Base-by-base conservation (phyloP, 2,888 invertebrate species). In the Pammene aurita region DNA sequence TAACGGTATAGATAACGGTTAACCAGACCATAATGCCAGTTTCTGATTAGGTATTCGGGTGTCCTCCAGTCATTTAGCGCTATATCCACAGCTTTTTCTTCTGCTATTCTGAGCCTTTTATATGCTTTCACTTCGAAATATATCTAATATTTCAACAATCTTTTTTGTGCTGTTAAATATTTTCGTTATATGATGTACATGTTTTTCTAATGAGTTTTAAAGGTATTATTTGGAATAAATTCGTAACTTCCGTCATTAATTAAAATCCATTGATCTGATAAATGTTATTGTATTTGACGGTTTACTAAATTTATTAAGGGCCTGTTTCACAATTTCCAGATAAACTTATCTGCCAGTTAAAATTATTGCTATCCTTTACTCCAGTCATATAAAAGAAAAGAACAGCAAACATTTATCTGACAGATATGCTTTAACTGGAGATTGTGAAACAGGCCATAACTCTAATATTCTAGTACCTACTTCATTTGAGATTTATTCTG, bases 51-150 rank as follows among this genome's bases (percentile, higher is more conserved):
- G 75, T 74, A 74, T 76, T 77, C 71, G 72, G 73, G 73, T 63
- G 71, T 82, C 86, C 87, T 84, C 87, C 89, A 88, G 90, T 90
- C 87, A 87, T 85, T 54, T 84, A 84, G 80, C 81, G 78, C 75
- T 64, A 74, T 62, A 67, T 72, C 76, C 82, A 84, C 84, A 83
- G 88, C 89, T 89, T 89, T 67, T 74, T 81, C 77, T 84, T 81
- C 81, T 82, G 72, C 73, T 81, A 78, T 80, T 78, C 78, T 78
- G 79, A 83, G 78, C 80, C 80, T 80, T 76, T 80, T 72, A 80
- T 75, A 76, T 82, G 85, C 85, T 84, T 80, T 76, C 74, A 76
- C 77, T 77, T 66, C 74, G 72, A 71, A 72, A 57, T 71, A 67
- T 44, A 60, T 69, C 70, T 57, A 44, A 50, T 80, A 74, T 86